Evolutionary conservation across 2,797 vertebrate species (phyloP).

Genomic region (Trachurus trachurus): DNA sequence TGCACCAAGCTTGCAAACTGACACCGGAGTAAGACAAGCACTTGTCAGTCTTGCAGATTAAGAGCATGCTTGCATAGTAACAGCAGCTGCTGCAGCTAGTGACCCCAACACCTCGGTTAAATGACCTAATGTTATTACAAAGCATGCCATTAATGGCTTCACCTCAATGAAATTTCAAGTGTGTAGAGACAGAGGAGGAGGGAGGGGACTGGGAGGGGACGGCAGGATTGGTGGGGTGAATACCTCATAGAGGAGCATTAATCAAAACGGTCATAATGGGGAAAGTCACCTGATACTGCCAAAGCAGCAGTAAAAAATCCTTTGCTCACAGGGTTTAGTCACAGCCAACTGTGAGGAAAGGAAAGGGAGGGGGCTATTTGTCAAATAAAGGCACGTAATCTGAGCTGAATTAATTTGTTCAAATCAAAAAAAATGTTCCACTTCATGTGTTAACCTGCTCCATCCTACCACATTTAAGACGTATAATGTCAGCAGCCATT

Average conservation of each 20-base stretch:
- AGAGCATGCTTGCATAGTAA: slow-evolving; percentile 56
- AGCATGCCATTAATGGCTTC: slow-evolving; percentile 79
- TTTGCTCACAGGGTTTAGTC: slow-evolving; percentile 49
- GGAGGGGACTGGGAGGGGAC: slow-evolving; percentile 20
- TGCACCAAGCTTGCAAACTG: slow-evolving; percentile 58
- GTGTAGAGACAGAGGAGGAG: slow-evolving; percentile 48
- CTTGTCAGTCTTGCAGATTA: slow-evolving; percentile 47
- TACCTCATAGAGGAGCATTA: slow-evolving; percentile 76
- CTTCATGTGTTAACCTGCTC: slow-evolving; percentile 37
- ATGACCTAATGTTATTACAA: slow-evolving; percentile 82
- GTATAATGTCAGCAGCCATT: slow-evolving; percentile 41
- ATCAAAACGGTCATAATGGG: slow-evolving; percentile 79
- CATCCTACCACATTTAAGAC: slow-evolving; percentile 21
- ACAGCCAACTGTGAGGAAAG: slow-evolving; percentile 36
- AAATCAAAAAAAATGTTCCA: slow-evolving; percentile 37
- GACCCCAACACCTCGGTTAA: slow-evolving; percentile 63
- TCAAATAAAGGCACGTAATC: slow-evolving; percentile 68
- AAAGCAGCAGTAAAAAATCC: slow-evolving; percentile 53
- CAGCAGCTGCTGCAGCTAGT: slow-evolving; percentile 68
- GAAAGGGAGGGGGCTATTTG: slow-evolving; percentile 47
- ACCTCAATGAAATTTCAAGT: slow-evolving; percentile 81
- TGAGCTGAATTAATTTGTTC: slow-evolving; percentile 57
- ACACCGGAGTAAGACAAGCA: slow-evolving; percentile 52
- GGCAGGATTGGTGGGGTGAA: slow-evolving; percentile 47
- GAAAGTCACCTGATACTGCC: slow-evolving; percentile 63